phyloP scores from a whole-genome alignment of 2,888 invertebrate genomes.

The Platycnemis pennipes region DNA sequence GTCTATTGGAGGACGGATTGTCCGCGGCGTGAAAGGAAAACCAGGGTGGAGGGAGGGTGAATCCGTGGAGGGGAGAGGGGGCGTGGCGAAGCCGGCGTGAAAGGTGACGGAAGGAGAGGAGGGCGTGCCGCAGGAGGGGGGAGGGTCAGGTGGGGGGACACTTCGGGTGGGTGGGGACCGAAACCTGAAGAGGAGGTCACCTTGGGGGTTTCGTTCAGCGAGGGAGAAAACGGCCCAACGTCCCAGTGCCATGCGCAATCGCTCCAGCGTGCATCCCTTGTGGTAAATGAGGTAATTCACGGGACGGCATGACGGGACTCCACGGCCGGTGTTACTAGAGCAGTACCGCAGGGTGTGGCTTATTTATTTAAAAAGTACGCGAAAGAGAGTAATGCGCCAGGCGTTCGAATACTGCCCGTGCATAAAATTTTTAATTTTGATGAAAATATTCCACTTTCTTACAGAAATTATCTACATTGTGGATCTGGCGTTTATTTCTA shows the following conservation, averaged over 20 bases:
- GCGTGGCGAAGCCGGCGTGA: not conserved
- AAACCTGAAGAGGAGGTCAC: slow-evolving; percentile 39
- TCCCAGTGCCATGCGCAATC: slow-evolving; percentile 31
- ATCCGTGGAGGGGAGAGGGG: not conserved
- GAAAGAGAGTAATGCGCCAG: no score
- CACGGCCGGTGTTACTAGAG: no score
- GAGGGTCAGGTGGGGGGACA: not conserved
- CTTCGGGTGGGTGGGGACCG: not conserved
- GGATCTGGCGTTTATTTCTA: no score
- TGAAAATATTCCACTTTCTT: no score
- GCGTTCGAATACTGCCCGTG: no score
- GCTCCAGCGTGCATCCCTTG: not conserved
- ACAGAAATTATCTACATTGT: no score
- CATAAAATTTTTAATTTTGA: no score
- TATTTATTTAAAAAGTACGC: no score
- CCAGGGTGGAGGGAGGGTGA: not conserved
- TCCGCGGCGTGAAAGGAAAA: not conserved
- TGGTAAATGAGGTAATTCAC: not conserved
- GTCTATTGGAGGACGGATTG: no score
- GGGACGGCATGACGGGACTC: no score
- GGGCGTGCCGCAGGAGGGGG: not conserved
- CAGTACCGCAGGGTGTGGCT: no score
- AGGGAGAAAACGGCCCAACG: slow-evolving; percentile 17
- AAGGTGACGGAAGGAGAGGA: not conserved
- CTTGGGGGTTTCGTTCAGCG: not conserved